These are phyloP conservation scores for Hirundichthys speculiger DNA, from an alignment of 2,113 vertebrate species.

Conservation along the genomic window DNA sequence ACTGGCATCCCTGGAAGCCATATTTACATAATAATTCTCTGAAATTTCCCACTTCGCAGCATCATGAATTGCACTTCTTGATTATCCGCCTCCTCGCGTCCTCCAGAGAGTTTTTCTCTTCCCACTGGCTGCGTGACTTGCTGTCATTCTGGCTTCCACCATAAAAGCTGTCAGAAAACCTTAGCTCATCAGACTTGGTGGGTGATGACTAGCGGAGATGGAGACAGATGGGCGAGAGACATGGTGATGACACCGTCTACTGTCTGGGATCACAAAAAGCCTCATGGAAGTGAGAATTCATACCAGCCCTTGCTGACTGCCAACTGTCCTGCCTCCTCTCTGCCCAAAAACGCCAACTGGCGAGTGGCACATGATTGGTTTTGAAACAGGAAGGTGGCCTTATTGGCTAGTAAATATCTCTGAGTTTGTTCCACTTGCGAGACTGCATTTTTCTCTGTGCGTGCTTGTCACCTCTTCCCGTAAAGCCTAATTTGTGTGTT, in stretches of 20 bases:
- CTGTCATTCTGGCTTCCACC: slow-evolving; percentile 64
- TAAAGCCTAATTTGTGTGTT: not conserved
- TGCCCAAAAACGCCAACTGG: slow-evolving; percentile 65
- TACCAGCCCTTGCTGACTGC: slow-evolving; percentile 64
- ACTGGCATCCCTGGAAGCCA: not conserved
- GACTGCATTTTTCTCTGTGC: not conserved
- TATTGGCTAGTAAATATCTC: slow-evolving; percentile 13
- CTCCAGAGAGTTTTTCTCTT: slow-evolving; percentile 44
- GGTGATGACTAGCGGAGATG: slow-evolving; percentile 73
- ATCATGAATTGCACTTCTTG: slow-evolving; percentile 17
- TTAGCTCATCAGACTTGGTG: slow-evolving; percentile 68
- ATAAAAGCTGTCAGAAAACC: slow-evolving; percentile 68
- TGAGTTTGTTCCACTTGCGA: not conserved
- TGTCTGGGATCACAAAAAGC: slow-evolving; percentile 79
- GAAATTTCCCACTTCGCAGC: not conserved
- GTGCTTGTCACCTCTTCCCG: not conserved
- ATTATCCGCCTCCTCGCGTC: slow-evolving; percentile 16
- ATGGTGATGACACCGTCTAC: slow-evolving; percentile 77
- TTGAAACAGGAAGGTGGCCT: slow-evolving; percentile 35
- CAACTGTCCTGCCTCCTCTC: slow-evolving; percentile 66
- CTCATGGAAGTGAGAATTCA: slow-evolving; percentile 79
- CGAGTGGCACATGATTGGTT: slow-evolving; percentile 36
- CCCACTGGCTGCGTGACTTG: slow-evolving; percentile 55
- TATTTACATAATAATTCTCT: not conserved
- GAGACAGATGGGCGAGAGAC: slow-evolving; percentile 77